Base-by-base conservation (phyloP, 2,797 vertebrate species). In the Linurgus olivaceus region DNA sequence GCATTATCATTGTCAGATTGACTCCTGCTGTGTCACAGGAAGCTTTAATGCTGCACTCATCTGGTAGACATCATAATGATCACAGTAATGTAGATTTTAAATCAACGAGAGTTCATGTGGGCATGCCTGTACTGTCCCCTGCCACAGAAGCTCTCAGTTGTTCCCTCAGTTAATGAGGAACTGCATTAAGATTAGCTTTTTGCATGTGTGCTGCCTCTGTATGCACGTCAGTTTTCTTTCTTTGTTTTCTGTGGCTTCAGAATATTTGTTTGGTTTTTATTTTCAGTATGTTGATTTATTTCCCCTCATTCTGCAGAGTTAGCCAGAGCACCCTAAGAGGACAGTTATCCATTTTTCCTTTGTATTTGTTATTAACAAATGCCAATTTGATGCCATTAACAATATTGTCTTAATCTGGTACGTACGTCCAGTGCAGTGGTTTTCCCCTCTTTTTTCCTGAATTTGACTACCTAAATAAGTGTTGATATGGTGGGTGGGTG, bases 241-340 rank as follows among this genome's bases (percentile, higher is more conserved):
- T 82, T 79, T 78, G 14, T 71, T 88, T 94, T 85, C 28, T 58
- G 50, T 71, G 81, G 38, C 63, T 93, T 25, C 20, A 37, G 42
- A 57, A n/a, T 85, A 58, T 45, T 79, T 78, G 7, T 75, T 84
- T 42, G 51, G 8, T 9, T 92, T 76, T 91, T 77, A 31, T 72
- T 87, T 77, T 57, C 65, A 78, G 9, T 61, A 44, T 50, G 26
- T 11, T 48, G 5, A 1, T 37, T 28, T 3, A 17, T 13, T 5
- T 10, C 12, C 10, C 12, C 11, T 74, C 75, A 55, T 91, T 97
- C 81, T 97, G 63, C 89, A n/a, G 77, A 81, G 77, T 95, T 96
- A 92, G 92, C 44, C 75, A 96, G 84, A 93, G 79, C 88, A 96
- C 92, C 76, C 66, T 74, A 92, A 96, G 78, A 88, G 89, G 89